Conservation (phyloP, 2,113 vertebrate species). For the Hiodon alosoides region DNA sequence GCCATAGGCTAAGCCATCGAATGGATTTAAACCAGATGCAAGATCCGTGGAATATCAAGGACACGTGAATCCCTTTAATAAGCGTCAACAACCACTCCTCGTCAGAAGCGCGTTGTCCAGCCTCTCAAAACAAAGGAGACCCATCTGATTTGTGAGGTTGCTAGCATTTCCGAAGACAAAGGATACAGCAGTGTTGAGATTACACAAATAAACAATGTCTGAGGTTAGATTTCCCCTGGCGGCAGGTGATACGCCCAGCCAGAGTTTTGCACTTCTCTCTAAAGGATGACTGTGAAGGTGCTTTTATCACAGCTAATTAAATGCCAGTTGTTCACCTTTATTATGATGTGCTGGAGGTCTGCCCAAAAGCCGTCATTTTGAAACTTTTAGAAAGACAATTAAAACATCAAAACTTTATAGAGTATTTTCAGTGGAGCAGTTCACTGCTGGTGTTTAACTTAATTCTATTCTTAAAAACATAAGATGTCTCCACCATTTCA, state of each 20-base stretch:
- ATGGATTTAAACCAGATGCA: conserved; percentile 1
- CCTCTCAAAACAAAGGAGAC: too few relatives aligned
- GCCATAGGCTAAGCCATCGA: conserved; percentile 1
- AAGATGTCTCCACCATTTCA: too few relatives aligned
- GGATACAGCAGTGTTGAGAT: neutral
- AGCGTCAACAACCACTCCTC: neutral
- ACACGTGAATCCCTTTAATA: neutral
- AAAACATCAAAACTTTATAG: too few relatives aligned
- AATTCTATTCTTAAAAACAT: too few relatives aligned
- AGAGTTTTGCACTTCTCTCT: neutral
- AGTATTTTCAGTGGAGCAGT: too few relatives aligned
- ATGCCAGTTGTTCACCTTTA: neutral
- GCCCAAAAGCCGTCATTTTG: too few relatives aligned
- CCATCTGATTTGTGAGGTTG: neutral
- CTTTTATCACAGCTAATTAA: neutral
- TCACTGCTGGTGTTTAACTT: too few relatives aligned
- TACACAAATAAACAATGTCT: conserved; percentile 3
- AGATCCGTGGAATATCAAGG: neutral
- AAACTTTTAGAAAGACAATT: too few relatives aligned
- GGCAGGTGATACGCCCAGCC: neutral
- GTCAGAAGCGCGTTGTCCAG: neutral
- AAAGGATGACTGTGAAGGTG: neutral
- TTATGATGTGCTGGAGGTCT: too few relatives aligned
- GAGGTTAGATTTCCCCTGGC: neutral
- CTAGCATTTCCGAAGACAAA: neutral